Conservation (phyloP, 2,888 invertebrate species). For the Eristalis intricaria region DNA sequence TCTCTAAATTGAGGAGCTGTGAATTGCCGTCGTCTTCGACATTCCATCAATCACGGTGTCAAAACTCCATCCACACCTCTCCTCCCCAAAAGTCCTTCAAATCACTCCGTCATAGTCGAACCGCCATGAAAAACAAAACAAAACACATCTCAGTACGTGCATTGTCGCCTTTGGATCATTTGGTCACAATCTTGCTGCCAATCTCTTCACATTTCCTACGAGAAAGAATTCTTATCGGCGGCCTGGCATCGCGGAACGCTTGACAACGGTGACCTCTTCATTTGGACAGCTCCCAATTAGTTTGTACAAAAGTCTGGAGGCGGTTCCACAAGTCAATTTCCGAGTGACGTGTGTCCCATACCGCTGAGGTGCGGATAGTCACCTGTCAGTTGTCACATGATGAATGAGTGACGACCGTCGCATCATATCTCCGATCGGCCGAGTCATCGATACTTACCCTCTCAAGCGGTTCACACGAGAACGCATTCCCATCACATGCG, state of each 20-base stretch:
- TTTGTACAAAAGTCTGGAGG: constrained; percentile 57
- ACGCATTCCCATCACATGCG: neutral
- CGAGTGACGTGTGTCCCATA: constrained; percentile 65
- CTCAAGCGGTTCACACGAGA: constrained; percentile 36
- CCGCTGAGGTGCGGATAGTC: constrained; percentile 59
- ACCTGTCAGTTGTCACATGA: constrained; percentile 69
- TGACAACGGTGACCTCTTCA: constrained; percentile 52
- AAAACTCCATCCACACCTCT: neutral
- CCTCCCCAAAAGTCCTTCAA: neutral
- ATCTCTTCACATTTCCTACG: constrained; percentile 22
- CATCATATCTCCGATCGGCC: constrained; percentile 28
- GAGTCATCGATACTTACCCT: constrained; percentile 33
- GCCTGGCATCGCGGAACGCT: constrained; percentile 35
- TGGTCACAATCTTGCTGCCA: constrained; percentile 29
- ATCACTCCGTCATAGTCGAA: neutral
- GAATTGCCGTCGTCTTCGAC: too few species aligned
- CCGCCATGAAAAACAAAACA: neutral
- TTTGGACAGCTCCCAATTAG: constrained; percentile 68
- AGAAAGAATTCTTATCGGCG: constrained; percentile 44
- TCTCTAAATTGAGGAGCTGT: too few species aligned
- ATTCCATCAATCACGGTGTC: neutral
- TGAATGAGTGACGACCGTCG: constrained; percentile 49
- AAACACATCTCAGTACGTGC: neutral
- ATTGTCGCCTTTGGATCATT: constrained; percentile 38
- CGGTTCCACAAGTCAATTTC: constrained; percentile 41